phyloP scores from a whole-genome alignment of 53 echinoderm and acorn worm species.

The Temnopleurus reevesii region DNA sequence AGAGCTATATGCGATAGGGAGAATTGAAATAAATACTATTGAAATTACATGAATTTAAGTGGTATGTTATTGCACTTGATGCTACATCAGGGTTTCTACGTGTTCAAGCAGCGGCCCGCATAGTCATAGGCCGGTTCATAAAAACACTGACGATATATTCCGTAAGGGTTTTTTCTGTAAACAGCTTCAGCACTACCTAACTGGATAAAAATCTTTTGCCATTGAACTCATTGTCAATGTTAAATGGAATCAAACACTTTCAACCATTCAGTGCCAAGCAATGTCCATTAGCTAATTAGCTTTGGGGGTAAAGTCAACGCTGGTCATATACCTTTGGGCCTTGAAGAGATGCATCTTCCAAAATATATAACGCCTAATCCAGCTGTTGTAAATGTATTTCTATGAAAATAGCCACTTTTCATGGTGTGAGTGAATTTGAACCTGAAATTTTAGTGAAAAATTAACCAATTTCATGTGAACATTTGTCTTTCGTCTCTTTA shows the following conservation, averaged over 20 bases:
- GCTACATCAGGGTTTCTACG: no score
- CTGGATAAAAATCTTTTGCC: not conserved
- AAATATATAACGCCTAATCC: not conserved
- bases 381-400: no score
- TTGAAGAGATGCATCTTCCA: no score
- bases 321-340: not conserved
- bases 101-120: not conserved
- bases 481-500: no score
- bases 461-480: no score
- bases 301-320: not conserved
- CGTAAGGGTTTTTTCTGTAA: not conserved
- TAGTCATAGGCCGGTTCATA: no score
- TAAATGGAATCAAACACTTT: not conserved
- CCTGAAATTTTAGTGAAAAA: not conserved
- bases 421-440: not conserved
- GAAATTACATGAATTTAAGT: no score
- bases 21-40: no score
- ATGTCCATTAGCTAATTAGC: conserved; percentile 28
- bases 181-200: not conserved
- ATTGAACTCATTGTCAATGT: not conserved
- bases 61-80: no score
- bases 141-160: no score
- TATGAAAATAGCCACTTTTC: not conserved
- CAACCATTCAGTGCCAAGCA: not conserved
- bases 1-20: no score